Conservation (phyloP, 64 coral and sea anemone species). For the Acropora yongei region DNA sequence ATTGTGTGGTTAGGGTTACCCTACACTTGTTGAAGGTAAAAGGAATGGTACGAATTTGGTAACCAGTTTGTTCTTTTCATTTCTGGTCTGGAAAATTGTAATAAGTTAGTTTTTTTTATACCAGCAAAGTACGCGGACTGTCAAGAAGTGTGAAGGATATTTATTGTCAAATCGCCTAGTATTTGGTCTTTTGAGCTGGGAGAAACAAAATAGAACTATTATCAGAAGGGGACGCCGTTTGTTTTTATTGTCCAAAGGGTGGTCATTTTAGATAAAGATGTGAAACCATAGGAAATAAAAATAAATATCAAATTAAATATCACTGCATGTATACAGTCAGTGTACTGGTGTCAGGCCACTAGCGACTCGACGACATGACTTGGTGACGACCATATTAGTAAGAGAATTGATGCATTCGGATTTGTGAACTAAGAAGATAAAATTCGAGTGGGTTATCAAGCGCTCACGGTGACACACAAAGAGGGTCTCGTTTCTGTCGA, state of each 20-base stretch:
- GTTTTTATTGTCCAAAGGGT: not conserved
- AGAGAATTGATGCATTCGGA: no score
- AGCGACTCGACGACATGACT: no score
- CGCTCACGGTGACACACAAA: no score
- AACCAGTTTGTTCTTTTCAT: not conserved
- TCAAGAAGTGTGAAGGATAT: not conserved
- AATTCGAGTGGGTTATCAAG: no score
- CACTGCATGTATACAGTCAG: no score
- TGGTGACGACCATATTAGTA: no score
- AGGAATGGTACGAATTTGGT: not conserved
- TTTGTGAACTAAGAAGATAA: no score
- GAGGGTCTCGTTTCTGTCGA: no score
- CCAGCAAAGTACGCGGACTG: not conserved
- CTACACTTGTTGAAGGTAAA: not conserved
- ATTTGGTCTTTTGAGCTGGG: not conserved
- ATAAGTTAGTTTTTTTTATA: no score
- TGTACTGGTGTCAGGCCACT: no score
- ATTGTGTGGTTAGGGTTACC: not conserved
- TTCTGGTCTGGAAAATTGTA: no score
- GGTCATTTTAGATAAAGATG: not conserved
- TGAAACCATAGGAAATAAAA: not conserved
- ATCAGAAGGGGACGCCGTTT: not conserved
- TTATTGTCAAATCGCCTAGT: not conserved
- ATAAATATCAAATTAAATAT: not conserved
- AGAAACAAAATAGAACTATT: not conserved